A percentile compares a stretch with the other conserved stretches of the same genome.
phyloP scores from a whole-genome alignment of 2,797 vertebrate species.

The Gadopsis marmoratus region DNA sequence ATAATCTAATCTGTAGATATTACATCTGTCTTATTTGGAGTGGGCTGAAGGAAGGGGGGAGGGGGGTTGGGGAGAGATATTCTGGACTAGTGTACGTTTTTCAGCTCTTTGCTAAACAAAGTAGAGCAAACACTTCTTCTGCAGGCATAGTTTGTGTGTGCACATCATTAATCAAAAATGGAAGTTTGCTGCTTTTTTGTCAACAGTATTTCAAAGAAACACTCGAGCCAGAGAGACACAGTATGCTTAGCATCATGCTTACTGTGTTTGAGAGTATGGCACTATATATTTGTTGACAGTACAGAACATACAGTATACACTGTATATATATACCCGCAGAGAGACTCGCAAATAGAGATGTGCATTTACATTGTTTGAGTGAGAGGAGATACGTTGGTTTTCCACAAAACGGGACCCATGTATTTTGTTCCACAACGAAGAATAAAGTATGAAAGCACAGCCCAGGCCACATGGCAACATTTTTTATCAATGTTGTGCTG shows the following conservation, averaged over 20 bases:
- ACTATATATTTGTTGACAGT: constrained; percentile 35
- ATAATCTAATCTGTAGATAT: constrained; percentile 73
- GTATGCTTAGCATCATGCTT: constrained; percentile 37
- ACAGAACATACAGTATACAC: not conserved
- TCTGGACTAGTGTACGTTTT: constrained; percentile 37
- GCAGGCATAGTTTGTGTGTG: constrained; percentile 26
- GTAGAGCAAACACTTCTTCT: constrained; percentile 61
- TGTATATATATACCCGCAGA: constrained; percentile 19
- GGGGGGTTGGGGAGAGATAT: not conserved
- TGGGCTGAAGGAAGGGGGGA: constrained; percentile 10
- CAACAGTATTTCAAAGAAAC: constrained; percentile 45
- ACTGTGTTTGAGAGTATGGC: constrained; percentile 21
- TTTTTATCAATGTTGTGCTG: constrained; percentile 69
- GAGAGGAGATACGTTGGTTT: constrained; percentile 10
- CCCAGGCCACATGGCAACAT: constrained; percentile 45
- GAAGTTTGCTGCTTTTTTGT: constrained; percentile 48
- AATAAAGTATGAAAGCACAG: constrained; percentile 43
- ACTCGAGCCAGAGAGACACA: constrained; percentile 25
- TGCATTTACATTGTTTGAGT: constrained; percentile 35
- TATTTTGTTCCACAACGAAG: constrained; percentile 34
- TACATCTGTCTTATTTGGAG: constrained; percentile 58
- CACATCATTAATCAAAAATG: constrained; percentile 68
- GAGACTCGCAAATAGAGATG: constrained; percentile 17
- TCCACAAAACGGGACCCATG: constrained; percentile 2
- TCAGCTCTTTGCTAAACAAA: constrained; percentile 61